phyloP scores from a whole-genome alignment of 2,113 vertebrate genomes.

The Chionis minor region DNA sequence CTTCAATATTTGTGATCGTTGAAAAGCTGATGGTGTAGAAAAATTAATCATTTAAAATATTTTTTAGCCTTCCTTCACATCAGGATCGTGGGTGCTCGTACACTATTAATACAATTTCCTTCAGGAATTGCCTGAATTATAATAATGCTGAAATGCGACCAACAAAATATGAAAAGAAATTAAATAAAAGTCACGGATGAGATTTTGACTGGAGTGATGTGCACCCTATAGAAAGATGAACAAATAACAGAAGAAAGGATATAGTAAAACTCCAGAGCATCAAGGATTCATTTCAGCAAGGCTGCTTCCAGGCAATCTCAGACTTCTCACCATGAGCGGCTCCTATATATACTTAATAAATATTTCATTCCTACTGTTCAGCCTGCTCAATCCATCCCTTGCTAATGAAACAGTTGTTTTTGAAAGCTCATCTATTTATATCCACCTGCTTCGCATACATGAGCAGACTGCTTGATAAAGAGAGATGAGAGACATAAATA shows the following conservation, averaged over 20 bases:
- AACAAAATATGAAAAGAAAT: not conserved
- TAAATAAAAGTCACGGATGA: not conserved
- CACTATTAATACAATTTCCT: not conserved
- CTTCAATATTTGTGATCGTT: not conserved
- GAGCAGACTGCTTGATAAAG: not conserved
- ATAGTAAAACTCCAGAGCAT: not conserved
- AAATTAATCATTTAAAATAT: not conserved
- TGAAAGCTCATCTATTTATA: slow-evolving; percentile 52
- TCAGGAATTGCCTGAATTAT: not conserved
- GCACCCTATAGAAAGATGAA: not conserved
- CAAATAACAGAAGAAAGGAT: not conserved
- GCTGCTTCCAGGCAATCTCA: not conserved
- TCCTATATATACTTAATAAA: slow-evolving; percentile 18
- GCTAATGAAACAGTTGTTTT: slow-evolving; percentile 51
- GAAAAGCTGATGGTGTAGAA: not conserved
- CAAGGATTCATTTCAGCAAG: not conserved
- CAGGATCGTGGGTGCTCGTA: not conserved
- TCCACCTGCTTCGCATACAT: not conserved
- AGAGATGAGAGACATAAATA: slow-evolving; percentile 31
- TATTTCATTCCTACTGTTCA: slow-evolving; percentile 25
- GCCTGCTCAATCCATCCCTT: not conserved
- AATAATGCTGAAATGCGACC: not conserved
- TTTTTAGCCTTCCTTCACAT: not conserved
- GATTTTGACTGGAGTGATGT: not conserved
- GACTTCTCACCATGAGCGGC: not conserved